Evolutionary conservation across 2,797 vertebrate species (phyloP).

Genomic region (Premnoplex brunnescens): DNA sequence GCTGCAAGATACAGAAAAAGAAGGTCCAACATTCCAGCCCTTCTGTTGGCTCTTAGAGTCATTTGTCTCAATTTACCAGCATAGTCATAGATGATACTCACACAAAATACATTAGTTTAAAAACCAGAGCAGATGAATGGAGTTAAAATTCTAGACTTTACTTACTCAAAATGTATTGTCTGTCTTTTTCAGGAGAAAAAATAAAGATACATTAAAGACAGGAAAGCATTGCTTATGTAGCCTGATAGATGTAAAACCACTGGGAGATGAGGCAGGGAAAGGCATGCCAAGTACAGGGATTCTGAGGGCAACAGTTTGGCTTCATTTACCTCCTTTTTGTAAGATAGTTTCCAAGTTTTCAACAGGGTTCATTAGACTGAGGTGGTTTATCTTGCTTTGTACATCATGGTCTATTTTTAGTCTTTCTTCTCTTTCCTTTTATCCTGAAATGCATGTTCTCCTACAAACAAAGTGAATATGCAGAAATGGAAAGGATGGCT

Average conservation of each 20-base stretch:
- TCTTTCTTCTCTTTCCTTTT: neutral
- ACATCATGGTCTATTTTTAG: neutral
- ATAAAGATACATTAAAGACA: neutral
- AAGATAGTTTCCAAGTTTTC: neutral
- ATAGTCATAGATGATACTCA: neutral
- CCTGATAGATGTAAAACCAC: neutral
- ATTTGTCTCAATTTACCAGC: constrained; percentile 18
- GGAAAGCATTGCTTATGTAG: neutral
- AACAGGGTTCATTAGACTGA: neutral
- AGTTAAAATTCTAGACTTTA: constrained; percentile 27
- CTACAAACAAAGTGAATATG: neutral
- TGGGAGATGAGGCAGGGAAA: neutral
- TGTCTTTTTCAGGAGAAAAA: constrained; percentile 1
- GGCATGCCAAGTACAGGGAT: neutral
- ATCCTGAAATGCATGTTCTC: neutral
- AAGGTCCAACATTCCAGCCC: neutral
- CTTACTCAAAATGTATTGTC: neutral
- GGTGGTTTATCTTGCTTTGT: neutral
- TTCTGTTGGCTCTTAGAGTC: neutral
- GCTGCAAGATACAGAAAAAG: neutral
- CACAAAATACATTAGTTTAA: neutral
- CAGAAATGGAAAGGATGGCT: neutral
- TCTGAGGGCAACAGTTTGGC: neutral
- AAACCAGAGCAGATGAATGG: neutral
- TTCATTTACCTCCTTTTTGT: neutral